Evolutionary conservation across 2,888 invertebrate species (phyloP), one percentile per base, ranked within the genome.

Genomic region (Celastrina argiolus): DNA sequence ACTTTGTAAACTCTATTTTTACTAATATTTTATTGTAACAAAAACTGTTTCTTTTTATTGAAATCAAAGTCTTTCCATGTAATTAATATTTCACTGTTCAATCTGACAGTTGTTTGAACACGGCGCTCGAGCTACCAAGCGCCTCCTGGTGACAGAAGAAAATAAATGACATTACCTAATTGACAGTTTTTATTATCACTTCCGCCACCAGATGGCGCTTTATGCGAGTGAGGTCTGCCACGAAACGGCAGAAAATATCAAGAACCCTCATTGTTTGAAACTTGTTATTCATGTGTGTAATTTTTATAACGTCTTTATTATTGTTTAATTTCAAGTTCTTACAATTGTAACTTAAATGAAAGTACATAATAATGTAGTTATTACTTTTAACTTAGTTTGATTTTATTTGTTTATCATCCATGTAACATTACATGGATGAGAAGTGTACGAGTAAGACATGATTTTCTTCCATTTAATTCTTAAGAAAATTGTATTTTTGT

Each of bases 331-430:
- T 16, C 16, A 16, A 45, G 45, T 10, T 45, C 45, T 45, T 45
- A 8, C 10, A 8, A 45, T 18, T 45, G 2, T 8, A 18, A 45
- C 39, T 39, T 18, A 16, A 26, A 5, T 51, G 51, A 51, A 51
- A 51, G 51, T 12, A 51, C 2, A 36, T 36, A 7, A 5, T 36
- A 3, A 31, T 36, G 1, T 36, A 8, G 36, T 14, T 26, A 51
- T 51, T 51, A 51, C 22, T 51, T 51, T 26, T 12, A 51, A 51
- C 36, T 34, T 51, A 51, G 51, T 64, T 51, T 64, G 36, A 10
- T 31, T 36, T 64, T 64, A 28, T 45, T 45, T 64, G 22, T n/a
- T 51, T 51, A 7, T 14, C 18, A n/a, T n/a, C n/a, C n/a, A n/a
- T 4, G 10, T 3, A 0, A 12, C 12, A 7, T 45, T 16, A 8